Conservation (phyloP, 2,888 invertebrate species). For the Drosophila testacea region DNA sequence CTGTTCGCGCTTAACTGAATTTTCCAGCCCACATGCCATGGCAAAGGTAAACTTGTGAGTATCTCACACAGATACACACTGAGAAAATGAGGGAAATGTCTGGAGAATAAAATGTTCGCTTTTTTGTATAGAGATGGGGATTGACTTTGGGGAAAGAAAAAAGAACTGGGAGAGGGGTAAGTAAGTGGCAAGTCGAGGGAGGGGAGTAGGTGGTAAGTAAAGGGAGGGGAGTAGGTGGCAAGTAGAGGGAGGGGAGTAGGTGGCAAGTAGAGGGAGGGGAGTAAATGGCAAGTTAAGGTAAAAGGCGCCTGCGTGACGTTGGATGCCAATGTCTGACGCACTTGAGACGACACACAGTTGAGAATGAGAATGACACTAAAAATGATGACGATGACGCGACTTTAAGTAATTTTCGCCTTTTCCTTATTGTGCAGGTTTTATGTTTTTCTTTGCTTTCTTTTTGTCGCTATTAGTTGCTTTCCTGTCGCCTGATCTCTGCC, state of each 20-base stretch:
- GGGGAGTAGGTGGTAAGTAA: background rate
- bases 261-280: background rate
- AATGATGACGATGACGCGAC: slow-evolving; percentile 2
- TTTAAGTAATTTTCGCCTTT: slow-evolving; percentile 36
- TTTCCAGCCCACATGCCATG: slow-evolving; percentile 46
- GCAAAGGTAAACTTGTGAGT: slow-evolving; percentile 66
- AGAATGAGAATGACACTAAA: slow-evolving; percentile 14
- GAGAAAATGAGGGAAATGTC: slow-evolving; percentile 5
- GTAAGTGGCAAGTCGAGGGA: too few relatives aligned
- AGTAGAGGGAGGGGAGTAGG: background rate
- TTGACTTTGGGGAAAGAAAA: background rate
- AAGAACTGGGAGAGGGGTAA: too few relatives aligned
- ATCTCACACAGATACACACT: slow-evolving; percentile 23
- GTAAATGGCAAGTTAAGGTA: background rate
- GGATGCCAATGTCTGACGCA: slow-evolving; percentile 37
- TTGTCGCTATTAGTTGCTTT: slow-evolving; percentile 10
- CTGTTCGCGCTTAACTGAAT: slow-evolving; percentile 71
- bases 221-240: slow-evolving; percentile 1
- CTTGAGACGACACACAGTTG: slow-evolving; percentile 43
- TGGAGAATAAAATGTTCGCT: background rate
- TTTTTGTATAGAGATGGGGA: background rate
- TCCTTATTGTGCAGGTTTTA: slow-evolving; percentile 24
- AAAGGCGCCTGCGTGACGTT: slow-evolving; percentile 31
- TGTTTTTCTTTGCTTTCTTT: slow-evolving; percentile 37
- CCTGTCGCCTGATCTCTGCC: slow-evolving; percentile 6